phyloP scores from a whole-genome alignment of 2,888 invertebrate species.

The Nephrotoma flavescens region DNA sequence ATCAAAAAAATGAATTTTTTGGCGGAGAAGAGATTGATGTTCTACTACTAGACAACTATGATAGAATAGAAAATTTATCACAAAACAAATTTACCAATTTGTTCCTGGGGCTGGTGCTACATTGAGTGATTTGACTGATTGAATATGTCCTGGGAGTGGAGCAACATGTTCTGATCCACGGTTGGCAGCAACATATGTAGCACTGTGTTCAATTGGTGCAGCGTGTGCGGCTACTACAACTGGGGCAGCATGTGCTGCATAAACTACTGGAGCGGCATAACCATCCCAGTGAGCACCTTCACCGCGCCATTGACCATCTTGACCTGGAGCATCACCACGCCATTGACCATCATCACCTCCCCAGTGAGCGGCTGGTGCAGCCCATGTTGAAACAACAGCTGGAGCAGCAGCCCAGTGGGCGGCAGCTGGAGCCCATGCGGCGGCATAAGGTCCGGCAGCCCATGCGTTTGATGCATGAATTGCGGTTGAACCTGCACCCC shows the following conservation, averaged over 20 bases:
- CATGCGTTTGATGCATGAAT: background rate
- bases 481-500: background rate
- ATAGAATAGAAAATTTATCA: slow-evolving; percentile 11
- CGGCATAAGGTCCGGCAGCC: background rate
- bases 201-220: background rate
- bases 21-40: slow-evolving; percentile 15
- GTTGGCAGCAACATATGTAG: background rate
- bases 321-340: slow-evolving; percentile 16
- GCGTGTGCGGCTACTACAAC: slow-evolving; percentile 12
- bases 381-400: slow-evolving; percentile 22
- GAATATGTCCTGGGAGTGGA: background rate
- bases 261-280: slow-evolving; percentile 28
- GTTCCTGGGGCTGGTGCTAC: background rate
- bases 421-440: background rate
- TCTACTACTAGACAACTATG: slow-evolving; percentile 35
- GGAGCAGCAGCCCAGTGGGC: slow-evolving; percentile 14
- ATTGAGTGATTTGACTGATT: background rate
- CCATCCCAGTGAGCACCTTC: slow-evolving; percentile 21
- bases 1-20: background rate
- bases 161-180: background rate
- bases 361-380: slow-evolving; percentile 17
- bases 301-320: slow-evolving; percentile 14
- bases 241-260: slow-evolving; percentile 27
- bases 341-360: slow-evolving; percentile 17
- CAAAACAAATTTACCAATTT: slow-evolving; percentile 28